Percentiles rank a stretch among this genome's conserved stretches.
These are phyloP conservation scores for Caenorhabditis virilis DNA, from an alignment of 2,888 invertebrate genomes.

Conservation along the genomic window DNA sequence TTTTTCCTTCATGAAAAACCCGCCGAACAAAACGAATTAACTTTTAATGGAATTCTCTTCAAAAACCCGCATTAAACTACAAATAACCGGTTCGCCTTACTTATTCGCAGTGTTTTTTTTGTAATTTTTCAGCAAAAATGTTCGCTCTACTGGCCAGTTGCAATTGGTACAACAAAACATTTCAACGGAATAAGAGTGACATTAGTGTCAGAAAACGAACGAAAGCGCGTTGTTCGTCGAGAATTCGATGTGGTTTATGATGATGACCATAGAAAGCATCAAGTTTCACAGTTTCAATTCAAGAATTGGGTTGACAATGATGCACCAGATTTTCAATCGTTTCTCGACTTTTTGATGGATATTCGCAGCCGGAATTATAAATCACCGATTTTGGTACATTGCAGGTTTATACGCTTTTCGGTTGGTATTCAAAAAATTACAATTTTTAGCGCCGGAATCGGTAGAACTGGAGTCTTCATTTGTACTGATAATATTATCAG, in stretches of 20 bases:
- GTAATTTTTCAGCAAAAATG: constrained; percentile 63
- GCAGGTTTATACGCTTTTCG: constrained; percentile 55
- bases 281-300: constrained; percentile 33
- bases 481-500: constrained; percentile 30
- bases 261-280: constrained; percentile 3
- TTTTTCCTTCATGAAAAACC: too few species aligned
- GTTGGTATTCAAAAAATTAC: too few species aligned
- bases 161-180: constrained; percentile 47
- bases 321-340: constrained; percentile 14
- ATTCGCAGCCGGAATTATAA: constrained; percentile 24
- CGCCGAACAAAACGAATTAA: too few species aligned
- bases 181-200: constrained; percentile 34
- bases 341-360: constrained; percentile 28
- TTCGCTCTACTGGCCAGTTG: constrained; percentile 60
- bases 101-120: too few species aligned
- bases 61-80: too few species aligned
- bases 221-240: constrained; percentile 24
- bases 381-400: constrained; percentile 62
- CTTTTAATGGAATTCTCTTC: too few species aligned
- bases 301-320: constrained; percentile 31
- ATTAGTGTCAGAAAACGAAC: constrained; percentile 25
- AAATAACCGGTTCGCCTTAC: too few species aligned
- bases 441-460: constrained; percentile 64
- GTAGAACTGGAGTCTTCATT: constrained; percentile 65
- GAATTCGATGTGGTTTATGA: constrained; percentile 28